Base-by-base conservation (phyloP, 2,888 invertebrate genomes). In the Crocallis elinguaria region DNA sequence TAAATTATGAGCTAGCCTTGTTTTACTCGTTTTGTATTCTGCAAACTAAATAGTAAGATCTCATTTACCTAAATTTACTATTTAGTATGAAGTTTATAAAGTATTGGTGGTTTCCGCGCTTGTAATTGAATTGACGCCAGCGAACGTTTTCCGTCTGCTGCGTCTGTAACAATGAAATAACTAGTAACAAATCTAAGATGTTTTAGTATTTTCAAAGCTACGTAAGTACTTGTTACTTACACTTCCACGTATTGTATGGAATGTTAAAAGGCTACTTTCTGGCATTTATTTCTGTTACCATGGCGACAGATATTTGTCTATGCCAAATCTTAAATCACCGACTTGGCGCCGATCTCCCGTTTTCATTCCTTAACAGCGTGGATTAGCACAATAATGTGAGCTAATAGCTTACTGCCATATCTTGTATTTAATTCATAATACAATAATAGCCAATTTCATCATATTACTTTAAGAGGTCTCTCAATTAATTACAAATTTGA, bases 21-120 rank as follows among this genome's bases (percentile, higher is more conserved):
- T 21, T 21, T 5, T 17, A 35, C 13, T 37, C 7, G 14, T 21
- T 36, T 25, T n/a, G 55, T 25, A 25, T 36, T 9, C 39, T 50
- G 19, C 50, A 39, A 30, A 38, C 55, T 55, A 12, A 42, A 36
- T 41, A 21, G 50, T 45, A 48, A 21, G 59, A 56, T 59, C 56
- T 56, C 59, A 52, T 13, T 23, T 37, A 33, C 27, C 32, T 13
- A 41, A 0, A 41, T 29, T 27, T 49, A 30, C 27, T 32, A 30
- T 36, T 38, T 35, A 39, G 55, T 19, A 25, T 43, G 49, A 33
- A 46, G 44, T 13, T 37, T 9, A 35, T 33, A n/a, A n/a, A n/a
- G n/a, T n/a, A n/a, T n/a, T n/a, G n/a, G n/a, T n/a, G n/a, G n/a
- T n/a, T n/a, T n/a, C n/a, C n/a, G n/a, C n/a, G n/a, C n/a, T n/a